Evolutionary conservation across 1,140 invertebrate species (phyloP).

Genomic region (Apis mellifera): Amel_HAv3.1 CM009934.2:7593001-7593500

Average conservation of each 20-base stretch:
- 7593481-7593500: too few species aligned
- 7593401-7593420: too few species aligned
- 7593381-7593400: background rate
- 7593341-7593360: background rate
- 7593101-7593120: slow-evolving; percentile 20
- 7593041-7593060: background rate
- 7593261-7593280: too few species aligned
- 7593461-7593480: too few species aligned
- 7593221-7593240: background rate
- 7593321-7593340: background rate
- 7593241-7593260: slow-evolving; percentile 14
- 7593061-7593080: slow-evolving; percentile 32
- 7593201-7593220: background rate
- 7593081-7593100: slow-evolving; percentile 37
- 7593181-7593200: background rate
- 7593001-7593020: background rate
- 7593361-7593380: background rate
- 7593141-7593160: background rate
- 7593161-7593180: background rate
- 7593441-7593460: too few species aligned
- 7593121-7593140: slow-evolving; percentile 5
- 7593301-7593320: background rate
- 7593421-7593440: too few species aligned
- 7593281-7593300: background rate
- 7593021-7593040: background rate